Percentiles rank a stretch among this genome's conserved stretches.
phyloP scores from a whole-genome alignment of 2,888 invertebrate species.

The Drosophila lacicola region DNA sequence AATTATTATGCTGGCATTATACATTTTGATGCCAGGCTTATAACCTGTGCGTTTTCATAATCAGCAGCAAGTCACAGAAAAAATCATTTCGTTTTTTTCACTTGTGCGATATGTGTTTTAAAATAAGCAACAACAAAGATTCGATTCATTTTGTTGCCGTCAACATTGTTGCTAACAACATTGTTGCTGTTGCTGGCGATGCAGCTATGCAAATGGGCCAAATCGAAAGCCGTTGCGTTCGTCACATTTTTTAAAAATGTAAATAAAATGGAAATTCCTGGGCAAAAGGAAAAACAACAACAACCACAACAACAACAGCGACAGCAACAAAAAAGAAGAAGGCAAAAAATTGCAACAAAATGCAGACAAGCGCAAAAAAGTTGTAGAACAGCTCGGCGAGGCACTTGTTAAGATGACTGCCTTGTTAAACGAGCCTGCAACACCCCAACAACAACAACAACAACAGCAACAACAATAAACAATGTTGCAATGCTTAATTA shows the following conservation, averaged over 20 bases:
- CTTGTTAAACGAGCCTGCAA: conserved; percentile 81
- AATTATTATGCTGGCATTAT: conserved; percentile 64
- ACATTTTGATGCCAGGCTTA: conserved; percentile 42
- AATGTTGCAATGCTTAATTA: conserved; percentile 81
- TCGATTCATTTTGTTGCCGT: conserved; percentile 8
- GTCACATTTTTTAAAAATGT: conserved; percentile 68
- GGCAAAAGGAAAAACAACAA: conserved; percentile 28
- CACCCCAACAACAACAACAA: conserved; percentile 61
- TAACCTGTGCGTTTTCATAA: conserved; percentile 48
- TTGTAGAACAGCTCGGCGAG: conserved; percentile 69
- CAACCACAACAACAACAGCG: conserved; percentile 9
- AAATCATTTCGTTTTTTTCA: conserved; percentile 4
- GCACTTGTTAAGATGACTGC: conserved; percentile 79
- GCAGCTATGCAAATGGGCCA: conserved; percentile 65
- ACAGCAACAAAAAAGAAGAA: conserved; percentile 4
- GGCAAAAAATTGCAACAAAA: conserved; percentile 28
- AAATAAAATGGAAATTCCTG: conserved; percentile 79
- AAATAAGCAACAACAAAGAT: conserved; percentile 1
- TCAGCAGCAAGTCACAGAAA: conserved; percentile 27
- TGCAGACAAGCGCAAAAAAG: conserved; percentile 47
- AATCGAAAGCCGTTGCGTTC: conserved; percentile 65
- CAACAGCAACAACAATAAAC: conserved; percentile 67
- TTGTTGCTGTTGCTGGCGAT: conserved; percentile 29
- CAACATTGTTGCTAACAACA: conserved; percentile 45
- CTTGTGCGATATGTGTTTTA: conserved; percentile 15